Conservation (phyloP, 2,888 invertebrate species). For the Platypus cylindrus region DNA sequence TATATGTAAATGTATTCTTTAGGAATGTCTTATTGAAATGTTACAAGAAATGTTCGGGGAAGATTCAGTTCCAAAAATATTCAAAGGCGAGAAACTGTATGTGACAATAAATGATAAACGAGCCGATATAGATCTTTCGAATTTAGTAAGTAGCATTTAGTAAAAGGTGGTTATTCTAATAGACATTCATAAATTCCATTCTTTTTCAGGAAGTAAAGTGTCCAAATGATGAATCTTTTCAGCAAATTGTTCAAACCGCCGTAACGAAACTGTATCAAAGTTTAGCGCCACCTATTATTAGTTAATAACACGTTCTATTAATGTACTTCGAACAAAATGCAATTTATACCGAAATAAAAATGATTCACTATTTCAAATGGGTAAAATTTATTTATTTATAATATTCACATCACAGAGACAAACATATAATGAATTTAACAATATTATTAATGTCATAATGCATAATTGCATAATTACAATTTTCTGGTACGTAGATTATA, state of each 20-base stretch:
- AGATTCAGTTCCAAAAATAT: slow-evolving; percentile 84
- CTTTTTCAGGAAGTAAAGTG: slow-evolving; percentile 61
- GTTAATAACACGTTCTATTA: too few relatives aligned
- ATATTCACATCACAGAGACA: slow-evolving; percentile 38
- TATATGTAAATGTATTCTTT: slow-evolving; percentile 12
- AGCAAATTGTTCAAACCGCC: slow-evolving; percentile 75
- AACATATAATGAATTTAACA: too few relatives aligned
- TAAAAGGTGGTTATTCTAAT: background rate
- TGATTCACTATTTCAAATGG: slow-evolving; percentile 35
- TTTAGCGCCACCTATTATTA: slow-evolving; percentile 50
- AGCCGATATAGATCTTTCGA: slow-evolving; percentile 74
- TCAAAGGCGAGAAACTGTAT: slow-evolving; percentile 77
- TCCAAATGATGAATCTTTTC: slow-evolving; percentile 64
- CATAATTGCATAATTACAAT: too few relatives aligned
- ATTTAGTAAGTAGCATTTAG: slow-evolving; percentile 42
- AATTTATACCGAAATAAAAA: too few relatives aligned
- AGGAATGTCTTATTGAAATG: slow-evolving; percentile 82
- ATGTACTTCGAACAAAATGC: too few relatives aligned
- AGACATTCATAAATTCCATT: slow-evolving; percentile 1
- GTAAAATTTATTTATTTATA: slow-evolving; percentile 36
- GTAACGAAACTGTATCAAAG: slow-evolving; percentile 75
- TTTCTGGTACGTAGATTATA: too few relatives aligned
- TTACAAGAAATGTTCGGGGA: slow-evolving; percentile 92
- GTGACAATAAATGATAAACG: slow-evolving; percentile 75
- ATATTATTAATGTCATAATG: too few relatives aligned